phyloP scores from a whole-genome alignment of 2,888 invertebrate genomes.

The Amblyjoppa proteus region DNA sequence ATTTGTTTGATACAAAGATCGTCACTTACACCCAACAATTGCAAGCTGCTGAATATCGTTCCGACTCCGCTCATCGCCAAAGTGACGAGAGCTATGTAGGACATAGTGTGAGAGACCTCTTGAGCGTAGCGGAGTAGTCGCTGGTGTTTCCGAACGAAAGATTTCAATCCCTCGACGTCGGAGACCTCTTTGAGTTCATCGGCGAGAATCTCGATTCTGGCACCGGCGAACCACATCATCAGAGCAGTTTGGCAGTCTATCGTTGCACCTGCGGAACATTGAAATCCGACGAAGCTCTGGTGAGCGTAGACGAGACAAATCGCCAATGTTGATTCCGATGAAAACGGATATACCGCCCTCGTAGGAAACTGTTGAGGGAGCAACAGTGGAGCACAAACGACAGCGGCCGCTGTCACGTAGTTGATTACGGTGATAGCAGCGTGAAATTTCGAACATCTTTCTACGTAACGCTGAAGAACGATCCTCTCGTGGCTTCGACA shows the following conservation, averaged over 20 bases:
- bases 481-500: slow-evolving; percentile 35
- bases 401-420: slow-evolving; percentile 55
- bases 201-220: slow-evolving; percentile 69
- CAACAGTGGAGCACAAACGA: slow-evolving; percentile 67
- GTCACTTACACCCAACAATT: slow-evolving; percentile 66
- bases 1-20: too few relatives aligned
- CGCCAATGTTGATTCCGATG: slow-evolving; percentile 54
- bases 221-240: slow-evolving; percentile 72
- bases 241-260: slow-evolving; percentile 70
- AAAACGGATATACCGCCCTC: slow-evolving; percentile 75
- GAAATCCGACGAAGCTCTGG: slow-evolving; percentile 68
- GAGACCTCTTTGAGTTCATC: slow-evolving; percentile 29
- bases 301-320: slow-evolving; percentile 69
- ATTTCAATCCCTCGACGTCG: slow-evolving; percentile 15
- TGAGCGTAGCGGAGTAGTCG: slow-evolving; percentile 56
- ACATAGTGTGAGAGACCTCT: slow-evolving; percentile 56
- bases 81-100: slow-evolving; percentile 35
- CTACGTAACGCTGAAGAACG: slow-evolving; percentile 65
- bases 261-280: slow-evolving; percentile 65
- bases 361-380: slow-evolving; percentile 72
- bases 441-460: slow-evolving; percentile 56
- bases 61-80: slow-evolving; percentile 61
- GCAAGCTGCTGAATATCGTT: slow-evolving; percentile 67
- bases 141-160: slow-evolving; percentile 57
- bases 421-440: slow-evolving; percentile 36